These are phyloP conservation scores for Micropoecilia bifurca DNA, from an alignment of 2,797 vertebrate genomes.

Conservation along the genomic window DNA sequence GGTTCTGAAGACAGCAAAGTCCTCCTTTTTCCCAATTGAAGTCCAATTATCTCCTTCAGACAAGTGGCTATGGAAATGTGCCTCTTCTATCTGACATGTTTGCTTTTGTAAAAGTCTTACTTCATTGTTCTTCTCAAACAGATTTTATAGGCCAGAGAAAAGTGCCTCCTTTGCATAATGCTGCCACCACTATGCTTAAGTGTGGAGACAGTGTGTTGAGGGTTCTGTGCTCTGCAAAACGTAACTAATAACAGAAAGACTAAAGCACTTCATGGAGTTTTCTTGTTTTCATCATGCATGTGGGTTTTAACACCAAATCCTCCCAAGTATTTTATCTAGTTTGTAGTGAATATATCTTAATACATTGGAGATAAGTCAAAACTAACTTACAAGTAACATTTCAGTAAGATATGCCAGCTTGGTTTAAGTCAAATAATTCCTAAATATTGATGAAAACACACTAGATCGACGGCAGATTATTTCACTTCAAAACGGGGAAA, in stretches of 20 bases:
- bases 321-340: no score
- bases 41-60: background rate
- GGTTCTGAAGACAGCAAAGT: slow-evolving; percentile 40
- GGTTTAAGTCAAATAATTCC: no score
- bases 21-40: slow-evolving; percentile 18
- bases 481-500: no score
- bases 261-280: background rate
- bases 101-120: slow-evolving; percentile 6
- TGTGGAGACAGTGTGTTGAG: background rate
- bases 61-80: slow-evolving; percentile 1
- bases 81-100: slow-evolving; percentile 9
- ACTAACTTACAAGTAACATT: no score
- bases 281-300: background rate
- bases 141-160: background rate
- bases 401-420: no score
- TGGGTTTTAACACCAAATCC: no score
- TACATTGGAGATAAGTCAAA: no score
- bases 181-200: background rate
- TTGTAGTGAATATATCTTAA: no score
- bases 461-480: no score
- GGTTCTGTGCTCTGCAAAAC: background rate
- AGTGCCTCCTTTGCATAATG: background rate
- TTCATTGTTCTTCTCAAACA: slow-evolving; percentile 6
- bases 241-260: background rate
- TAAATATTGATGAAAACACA: no score